Percentiles rank a stretch among this genome's conserved stretches.
These are phyloP conservation scores for Hypotaenidia okinawae DNA, from an alignment of 2,797 vertebrate species.

Conservation along the genomic window DNA sequence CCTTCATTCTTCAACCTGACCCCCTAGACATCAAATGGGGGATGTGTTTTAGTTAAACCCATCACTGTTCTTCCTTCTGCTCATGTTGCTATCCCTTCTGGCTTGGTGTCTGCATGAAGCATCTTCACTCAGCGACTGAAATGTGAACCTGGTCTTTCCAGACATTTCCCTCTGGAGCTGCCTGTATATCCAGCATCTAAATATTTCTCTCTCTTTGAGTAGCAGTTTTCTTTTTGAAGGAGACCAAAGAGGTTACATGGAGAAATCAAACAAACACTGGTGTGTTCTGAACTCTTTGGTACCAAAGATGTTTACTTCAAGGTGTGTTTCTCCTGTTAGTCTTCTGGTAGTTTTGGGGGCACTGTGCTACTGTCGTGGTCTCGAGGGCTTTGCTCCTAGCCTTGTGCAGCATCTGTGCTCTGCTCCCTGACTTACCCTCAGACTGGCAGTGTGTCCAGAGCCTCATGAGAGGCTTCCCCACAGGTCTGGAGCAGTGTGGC, in stretches of 20 bases:
- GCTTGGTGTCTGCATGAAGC: neutral
- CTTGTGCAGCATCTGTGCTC: neutral
- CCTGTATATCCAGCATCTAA: slow-evolving; percentile 63
- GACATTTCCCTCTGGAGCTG: slow-evolving; percentile 57
- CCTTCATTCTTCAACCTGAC: neutral
- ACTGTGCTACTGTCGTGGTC: neutral
- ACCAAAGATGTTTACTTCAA: neutral
- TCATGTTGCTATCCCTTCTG: neutral
- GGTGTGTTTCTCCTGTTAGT: neutral
- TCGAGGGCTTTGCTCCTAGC: neutral
- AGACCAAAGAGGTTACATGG: slow-evolving; percentile 51
- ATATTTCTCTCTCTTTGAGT: slow-evolving; percentile 62
- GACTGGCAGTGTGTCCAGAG: neutral
- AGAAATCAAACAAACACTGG: slow-evolving; percentile 62
- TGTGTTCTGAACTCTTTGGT: neutral
- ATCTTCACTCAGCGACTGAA: neutral
- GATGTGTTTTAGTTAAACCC: neutral
- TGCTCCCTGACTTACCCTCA: neutral
- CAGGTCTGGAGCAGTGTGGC: neutral
- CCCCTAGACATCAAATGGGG: neutral
- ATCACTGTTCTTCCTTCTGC: neutral
- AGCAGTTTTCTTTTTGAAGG: slow-evolving; percentile 56
- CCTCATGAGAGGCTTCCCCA: accelerated
- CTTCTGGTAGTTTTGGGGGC: neutral
- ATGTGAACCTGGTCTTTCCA: slow-evolving; percentile 17